Evolutionary conservation across 2,113 vertebrate species (phyloP), one percentile per base, ranked within the genome.

Genomic region (Ciconia stormi): DNA sequence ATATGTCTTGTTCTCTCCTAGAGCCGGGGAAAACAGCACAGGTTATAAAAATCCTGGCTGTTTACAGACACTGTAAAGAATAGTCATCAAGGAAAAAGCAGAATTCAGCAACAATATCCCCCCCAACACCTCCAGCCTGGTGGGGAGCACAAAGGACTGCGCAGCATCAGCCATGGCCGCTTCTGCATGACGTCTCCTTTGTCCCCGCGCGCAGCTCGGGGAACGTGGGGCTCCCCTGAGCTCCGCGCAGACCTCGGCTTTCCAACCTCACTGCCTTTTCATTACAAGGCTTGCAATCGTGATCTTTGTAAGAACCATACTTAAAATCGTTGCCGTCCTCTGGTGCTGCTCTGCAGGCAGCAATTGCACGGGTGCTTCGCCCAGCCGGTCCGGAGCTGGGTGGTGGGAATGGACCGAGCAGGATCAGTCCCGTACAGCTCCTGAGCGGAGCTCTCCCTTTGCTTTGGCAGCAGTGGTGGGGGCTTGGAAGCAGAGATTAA

Each of bases 131-230:
- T 11, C 1, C 6, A 15, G 7, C 46, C 71, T 1, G 0, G 7
- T 23, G 26, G 79, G 52, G 59, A 84, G 18, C 27, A 3, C 36
- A 40, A 34, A 92, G 81, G 10, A 19, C 16, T 40, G 14, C 15
- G 46, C 17, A 25, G 67, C 16, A 71, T 83, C 53, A 88, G 27
- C 27, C 29, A 8, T 3, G 2, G 44, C 36, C 44, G 11, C 63
- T 82, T 71, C 73, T 46, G 32, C 11, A 1, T 6, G 12, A n/a
- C 23, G 3, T 40, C 70, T 69, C n/a, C 30, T 79, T 56, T 4
- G 1, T n/a, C 27, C n/a, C 27, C 2, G 1, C 1, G 9, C 2
- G 0, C 2, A 2, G 47, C 29, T 42, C 11, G 5, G 42, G 58
- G 42, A 73, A 36, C 1, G 0, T 22, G 59, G 22, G 46, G 3